phyloP scores from a whole-genome alignment of 2,888 invertebrate species.

The Brenthis hecate region DNA sequence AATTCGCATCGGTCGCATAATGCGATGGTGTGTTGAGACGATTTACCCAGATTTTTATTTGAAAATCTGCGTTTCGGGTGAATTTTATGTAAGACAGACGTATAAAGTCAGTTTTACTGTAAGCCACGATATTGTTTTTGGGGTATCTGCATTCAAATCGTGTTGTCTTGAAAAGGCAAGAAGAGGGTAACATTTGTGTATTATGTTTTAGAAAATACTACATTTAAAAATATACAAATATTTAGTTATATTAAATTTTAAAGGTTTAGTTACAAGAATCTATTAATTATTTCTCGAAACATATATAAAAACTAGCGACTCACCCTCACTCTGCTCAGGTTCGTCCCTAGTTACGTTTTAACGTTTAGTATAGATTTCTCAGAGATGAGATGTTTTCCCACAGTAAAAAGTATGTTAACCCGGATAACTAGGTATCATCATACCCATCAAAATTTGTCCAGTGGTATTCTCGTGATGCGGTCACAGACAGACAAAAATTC shows the following conservation, averaged over 20 bases:
- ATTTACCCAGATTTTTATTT: conserved; percentile 62
- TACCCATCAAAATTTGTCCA: too few relatives aligned
- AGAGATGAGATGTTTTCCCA: too few relatives aligned
- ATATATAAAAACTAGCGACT: too few relatives aligned
- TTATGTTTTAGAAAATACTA: neutral
- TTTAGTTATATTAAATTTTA: neutral
- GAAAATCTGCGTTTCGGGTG: conserved; percentile 58
- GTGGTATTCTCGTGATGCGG: too few relatives aligned
- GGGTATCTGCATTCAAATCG: conserved; percentile 28
- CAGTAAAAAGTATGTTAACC: too few relatives aligned
- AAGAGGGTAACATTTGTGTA: conserved; percentile 4
- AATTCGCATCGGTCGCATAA: conserved; percentile 74
- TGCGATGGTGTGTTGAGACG: conserved; percentile 64
- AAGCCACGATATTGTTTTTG: conserved; percentile 42
- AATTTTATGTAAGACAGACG: conserved; percentile 54
- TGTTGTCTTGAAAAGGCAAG: conserved; percentile 5
- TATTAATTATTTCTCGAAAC: too few relatives aligned
- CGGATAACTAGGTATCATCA: too few relatives aligned
- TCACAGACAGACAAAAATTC: too few relatives aligned
- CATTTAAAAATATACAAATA: neutral
- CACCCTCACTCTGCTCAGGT: too few relatives aligned
- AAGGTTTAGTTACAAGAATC: too few relatives aligned
- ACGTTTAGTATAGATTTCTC: too few relatives aligned
- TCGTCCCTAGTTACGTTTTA: too few relatives aligned
- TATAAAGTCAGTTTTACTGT: conserved; percentile 34